A percentile compares a stretch with the other conserved stretches of the same genome.
phyloP scores from a whole-genome alignment of 1,140 invertebrate genomes.

The Ostrea edulis region DNA sequence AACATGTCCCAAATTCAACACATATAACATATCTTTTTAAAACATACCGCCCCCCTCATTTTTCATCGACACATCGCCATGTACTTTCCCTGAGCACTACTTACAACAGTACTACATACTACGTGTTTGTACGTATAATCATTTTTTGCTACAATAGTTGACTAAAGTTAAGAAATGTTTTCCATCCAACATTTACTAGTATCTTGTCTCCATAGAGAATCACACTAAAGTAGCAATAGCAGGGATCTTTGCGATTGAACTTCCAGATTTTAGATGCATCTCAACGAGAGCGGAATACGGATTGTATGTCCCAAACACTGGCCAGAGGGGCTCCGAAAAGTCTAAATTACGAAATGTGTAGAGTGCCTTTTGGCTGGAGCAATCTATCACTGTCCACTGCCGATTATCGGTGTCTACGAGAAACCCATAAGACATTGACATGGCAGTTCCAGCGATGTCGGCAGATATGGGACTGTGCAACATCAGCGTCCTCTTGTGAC shows the following conservation, averaged over 20 bases:
- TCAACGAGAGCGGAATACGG: slow-evolving; percentile 63
- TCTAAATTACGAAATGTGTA: slow-evolving; percentile 58
- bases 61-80: too few species aligned
- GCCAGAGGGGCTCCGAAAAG: slow-evolving; percentile 61
- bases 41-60: too few species aligned
- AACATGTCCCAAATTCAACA: too few species aligned
- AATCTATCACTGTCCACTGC: slow-evolving; percentile 61
- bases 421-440: slow-evolving; percentile 60
- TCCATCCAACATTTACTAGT: too few species aligned
- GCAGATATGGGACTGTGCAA: slow-evolving; percentile 57
- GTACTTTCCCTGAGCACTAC: too few species aligned
- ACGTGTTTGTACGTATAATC: too few species aligned
- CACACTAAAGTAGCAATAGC: slow-evolving; percentile 46
- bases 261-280: slow-evolving; percentile 59
- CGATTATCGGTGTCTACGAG: slow-evolving; percentile 58
- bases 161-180: too few species aligned
- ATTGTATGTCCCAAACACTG: slow-evolving; percentile 63
- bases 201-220: neutral
- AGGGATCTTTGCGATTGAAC: slow-evolving; percentile 57
- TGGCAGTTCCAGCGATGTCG: slow-evolving; percentile 58
- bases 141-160: too few species aligned
- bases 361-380: slow-evolving; percentile 51
- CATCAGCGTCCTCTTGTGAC: slow-evolving; percentile 56
- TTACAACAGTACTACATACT: too few species aligned
- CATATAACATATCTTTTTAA: too few species aligned